Evolutionary conservation across 2,797 vertebrate genomes (phyloP), one percentile per base, ranked within the genome.

Genomic region (Emys orbicularis): DNA sequence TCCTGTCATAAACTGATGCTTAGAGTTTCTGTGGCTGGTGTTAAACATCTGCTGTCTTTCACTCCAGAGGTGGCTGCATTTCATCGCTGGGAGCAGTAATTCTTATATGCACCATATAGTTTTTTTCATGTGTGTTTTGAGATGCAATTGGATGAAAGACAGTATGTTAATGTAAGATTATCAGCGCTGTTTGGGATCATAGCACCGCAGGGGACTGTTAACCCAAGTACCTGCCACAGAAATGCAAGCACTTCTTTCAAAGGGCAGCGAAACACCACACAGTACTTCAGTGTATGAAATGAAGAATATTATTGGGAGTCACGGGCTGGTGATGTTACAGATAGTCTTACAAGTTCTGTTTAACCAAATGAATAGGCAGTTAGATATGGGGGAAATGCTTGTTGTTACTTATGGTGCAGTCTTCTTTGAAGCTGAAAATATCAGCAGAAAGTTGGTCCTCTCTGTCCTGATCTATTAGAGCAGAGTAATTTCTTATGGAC

Each of bases 291-390:
- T 54, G 77, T 21, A n/a, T 25, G 47, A 52, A 65, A 79, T 0
- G 0, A 68, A 81, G 61, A 57, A 23, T 29, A 29, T 50, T 57
- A 29, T 25, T n/a, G 23, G 56, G 27, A 76, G 4, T 37, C 11
- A 5, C 12, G 0, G 0, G 4, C 18, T 59, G 57, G 15, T 5
- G 12, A 11, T 44, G 9, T 27, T 44, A 27, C 41, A 44, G 37
- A 27, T 74, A 9, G 34, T 10, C 61, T 65, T n/a, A 19, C 61
- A 65, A 19, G 34, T 65, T 19, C 18, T 65, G 8, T n/a, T n/a
- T 65, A 65, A 65, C 61, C n/a, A 61, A 65, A 65, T n/a, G 34
- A 65, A 65, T 65, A 65, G 59, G 18, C 16, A n/a, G 34, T n/a
- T 74, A 27, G 23, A 23, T 44, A 5, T 74, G 11, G 37, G 21